A percentile compares a stretch with the other conserved stretches of the same genome.
phyloP scores from a whole-genome alignment of 2,797 vertebrate species.

The Pangasius djambal region DNA sequence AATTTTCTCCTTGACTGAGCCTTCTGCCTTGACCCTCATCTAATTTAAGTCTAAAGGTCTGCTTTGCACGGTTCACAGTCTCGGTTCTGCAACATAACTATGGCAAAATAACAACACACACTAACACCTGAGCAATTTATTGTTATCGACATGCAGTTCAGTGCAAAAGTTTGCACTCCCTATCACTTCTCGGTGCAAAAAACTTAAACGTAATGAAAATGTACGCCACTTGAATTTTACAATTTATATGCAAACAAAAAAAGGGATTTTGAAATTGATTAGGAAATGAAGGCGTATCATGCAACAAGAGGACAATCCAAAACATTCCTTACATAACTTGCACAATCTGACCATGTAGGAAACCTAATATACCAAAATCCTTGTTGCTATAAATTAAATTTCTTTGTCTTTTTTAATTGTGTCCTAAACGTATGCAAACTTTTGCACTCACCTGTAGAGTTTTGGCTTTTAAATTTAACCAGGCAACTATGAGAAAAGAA shows the following conservation, averaged over 20 bases:
- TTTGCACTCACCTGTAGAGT: neutral
- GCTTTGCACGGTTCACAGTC: slow-evolving; percentile 13
- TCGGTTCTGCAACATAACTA: slow-evolving; percentile 8
- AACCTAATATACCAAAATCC: neutral
- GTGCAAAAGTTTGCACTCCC: neutral
- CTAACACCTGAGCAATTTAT: neutral
- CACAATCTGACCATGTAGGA: neutral
- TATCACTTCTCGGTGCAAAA: neutral
- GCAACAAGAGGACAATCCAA: neutral
- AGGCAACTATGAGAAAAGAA: neutral
- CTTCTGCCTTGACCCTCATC: slow-evolving; percentile 28
- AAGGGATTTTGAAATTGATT: neutral
- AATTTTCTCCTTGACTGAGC: slow-evolving; percentile 45
- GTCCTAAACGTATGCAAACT: neutral
- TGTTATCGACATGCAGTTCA: neutral
- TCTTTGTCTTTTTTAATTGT: neutral
- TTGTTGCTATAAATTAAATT: neutral
- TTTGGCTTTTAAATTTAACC: neutral
- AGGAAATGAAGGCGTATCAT: neutral
- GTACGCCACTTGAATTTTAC: neutral
- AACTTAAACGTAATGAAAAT: neutral
- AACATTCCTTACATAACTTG: neutral
- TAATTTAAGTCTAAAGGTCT: slow-evolving; percentile 44
- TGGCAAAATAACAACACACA: slow-evolving; percentile 9
- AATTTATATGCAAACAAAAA: neutral